Base-by-base conservation (phyloP, 2,888 invertebrate species). In the Trissolcus japonicus region DNA sequence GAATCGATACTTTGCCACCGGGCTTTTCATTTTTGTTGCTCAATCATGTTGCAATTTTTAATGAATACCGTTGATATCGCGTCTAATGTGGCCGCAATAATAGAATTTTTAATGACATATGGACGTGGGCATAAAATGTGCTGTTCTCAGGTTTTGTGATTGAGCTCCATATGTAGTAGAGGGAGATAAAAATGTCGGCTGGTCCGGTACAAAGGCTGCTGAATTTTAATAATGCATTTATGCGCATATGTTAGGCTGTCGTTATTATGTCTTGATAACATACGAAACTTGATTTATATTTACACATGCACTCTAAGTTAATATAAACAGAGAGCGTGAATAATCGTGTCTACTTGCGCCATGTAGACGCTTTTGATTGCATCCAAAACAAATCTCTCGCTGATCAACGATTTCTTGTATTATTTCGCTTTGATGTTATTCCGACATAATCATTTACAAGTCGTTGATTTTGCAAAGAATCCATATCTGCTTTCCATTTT, bases 171-270 rank as follows among this genome's bases (percentile, higher is more conserved):
- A 85, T 84, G 86, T 83, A 86, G 84, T 17, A 48, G 56, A 53
- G 55, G 61, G 60, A 78, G 78, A 80, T 79, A 80, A 83, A 81
- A 81, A 82, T 81, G 79, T 82, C 79, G 72, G 71, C 72, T 62
- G 75, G 66, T 74, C 71, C 63, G 73, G 76, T 69, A 86, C 86
- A 87, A 87, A 86, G 83, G 81, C 77, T 56, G 79, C 77, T 75
- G 78, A 83, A 88, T 88, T 86, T 87, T 86, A 86, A 89, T 89
- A 88, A 89, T 88, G 84, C 87, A 88, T 88, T 88, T 89, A 89
- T 88, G 88, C 88, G 86, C 88, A 88, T 89, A 89, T 89, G 88
- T 86, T 87, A 85, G 87, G 82, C 80, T 80, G 82, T 81, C 84
- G 85, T 88, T 86, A 88, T 88, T 86, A 86, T 86, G 72, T 79